Evolutionary conservation across 1,140 invertebrate species (phyloP), one percentile per base, ranked within the genome.

Genomic region (Geopemphigus sp.): DNA sequence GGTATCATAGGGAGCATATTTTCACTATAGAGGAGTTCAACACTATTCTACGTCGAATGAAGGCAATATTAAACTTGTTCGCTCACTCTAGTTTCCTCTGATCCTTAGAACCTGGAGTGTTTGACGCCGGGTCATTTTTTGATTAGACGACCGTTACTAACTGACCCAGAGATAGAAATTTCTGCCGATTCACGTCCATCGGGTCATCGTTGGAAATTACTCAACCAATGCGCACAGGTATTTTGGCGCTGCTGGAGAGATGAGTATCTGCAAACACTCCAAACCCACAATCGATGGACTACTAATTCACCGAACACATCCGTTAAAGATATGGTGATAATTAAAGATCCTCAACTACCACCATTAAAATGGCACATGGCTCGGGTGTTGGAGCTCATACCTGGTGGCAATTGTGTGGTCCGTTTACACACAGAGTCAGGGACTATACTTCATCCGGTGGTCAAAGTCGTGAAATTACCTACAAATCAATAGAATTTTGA

Each of bases 11-110:
- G 83, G 47, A 57, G 39, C 81, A 72, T 56, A 66, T 80, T 14
- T 73, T 84, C 64, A 83, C 83, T 0, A 83, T 82, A 81, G 84
- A 85, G 74, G 84, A 85, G 80, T 80, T 85, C 2, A 50, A n/a
- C 8, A 84, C 83, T 2, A 26, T 84, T 0, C 66, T 83, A 14
- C 19, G 80, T 29, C 66, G 81, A 6, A 82, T 85, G 53, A 83
- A 85, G 80, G 83, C 82, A 0, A 73, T 84, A 19, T 50, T 84
- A 4, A 84, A 87, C 82, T 85, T 83, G 85, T 45, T 85, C 85
- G 12, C 32, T 86, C n/a, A 84, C 81, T 45, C 83, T 84, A 39
- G 29, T 86, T 6, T 83, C 83, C 5, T 14, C 56, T 5, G 56
- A 57, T 22, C 56, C 56, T n/a, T n/a, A n/a, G n/a, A 11, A 8